Evolutionary conservation across 2,888 invertebrate genomes (phyloP).

Genomic region (Macroteleia sp.): DNA sequence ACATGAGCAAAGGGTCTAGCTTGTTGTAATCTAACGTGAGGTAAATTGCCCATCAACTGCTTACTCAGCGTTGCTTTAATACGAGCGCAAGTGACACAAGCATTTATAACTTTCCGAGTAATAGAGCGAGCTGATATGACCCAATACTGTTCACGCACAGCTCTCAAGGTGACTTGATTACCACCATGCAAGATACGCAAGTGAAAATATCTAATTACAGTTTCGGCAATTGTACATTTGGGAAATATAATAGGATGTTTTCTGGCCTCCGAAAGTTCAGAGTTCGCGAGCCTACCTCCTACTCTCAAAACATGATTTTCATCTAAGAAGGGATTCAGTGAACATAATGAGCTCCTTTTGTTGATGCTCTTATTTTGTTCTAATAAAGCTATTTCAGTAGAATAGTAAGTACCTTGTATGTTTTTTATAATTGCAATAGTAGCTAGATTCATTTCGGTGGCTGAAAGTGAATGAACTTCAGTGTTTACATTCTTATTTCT

Average conservation of each 20-base stretch:
- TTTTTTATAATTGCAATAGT: too few species aligned
- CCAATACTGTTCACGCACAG: conserved; percentile 44
- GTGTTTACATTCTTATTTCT: too few species aligned
- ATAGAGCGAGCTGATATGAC: conserved; percentile 23
- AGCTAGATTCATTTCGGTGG: too few species aligned
- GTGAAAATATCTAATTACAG: background rate
- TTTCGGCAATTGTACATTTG: conserved; percentile 2
- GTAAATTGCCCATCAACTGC: background rate
- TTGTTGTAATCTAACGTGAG: background rate
- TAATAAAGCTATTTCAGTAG: too few species aligned
- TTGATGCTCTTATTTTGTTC: too few species aligned
- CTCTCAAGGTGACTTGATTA: conserved; percentile 23
- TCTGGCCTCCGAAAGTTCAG: background rate
- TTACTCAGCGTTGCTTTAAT: background rate
- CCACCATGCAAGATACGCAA: conserved; percentile 37
- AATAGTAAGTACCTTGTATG: background rate
- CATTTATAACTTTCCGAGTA: background rate
- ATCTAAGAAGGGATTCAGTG: conserved; percentile 20
- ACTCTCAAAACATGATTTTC: conserved; percentile 2
- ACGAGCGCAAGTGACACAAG: conserved; percentile 26
- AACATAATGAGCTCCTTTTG: background rate
- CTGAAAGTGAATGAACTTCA: too few species aligned
- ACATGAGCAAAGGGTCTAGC: background rate
- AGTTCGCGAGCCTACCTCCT: background rate
- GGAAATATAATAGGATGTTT: conserved; percentile 18